Percentiles rank a stretch among this genome's conserved stretches.
Evolutionary conservation across 2,888 invertebrate species (phyloP).

Genomic region (Thera britannica): DNA sequence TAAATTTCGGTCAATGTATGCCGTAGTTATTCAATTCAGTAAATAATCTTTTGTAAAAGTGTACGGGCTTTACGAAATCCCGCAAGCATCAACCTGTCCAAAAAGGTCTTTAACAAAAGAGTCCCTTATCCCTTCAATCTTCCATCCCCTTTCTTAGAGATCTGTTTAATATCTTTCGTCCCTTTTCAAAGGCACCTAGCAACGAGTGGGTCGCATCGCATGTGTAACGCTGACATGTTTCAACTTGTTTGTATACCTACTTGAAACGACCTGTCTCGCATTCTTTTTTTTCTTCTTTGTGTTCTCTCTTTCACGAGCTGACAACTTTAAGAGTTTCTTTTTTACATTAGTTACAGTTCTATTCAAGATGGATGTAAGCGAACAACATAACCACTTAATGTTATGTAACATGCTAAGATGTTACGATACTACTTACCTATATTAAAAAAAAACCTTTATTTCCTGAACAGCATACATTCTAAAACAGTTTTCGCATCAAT

Average conservation of each 20-base stretch:
- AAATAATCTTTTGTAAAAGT: conserved; percentile 37
- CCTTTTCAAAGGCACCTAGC: conserved; percentile 46
- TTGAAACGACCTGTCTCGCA: conserved; percentile 44
- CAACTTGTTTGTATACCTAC: conserved; percentile 33
- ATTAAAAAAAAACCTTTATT: conserved; percentile 1
- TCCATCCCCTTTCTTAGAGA: conserved; percentile 43
- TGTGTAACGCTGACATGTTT: conserved; percentile 39
- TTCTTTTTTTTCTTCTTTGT: conserved; percentile 28
- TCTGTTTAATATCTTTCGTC: conserved; percentile 46
- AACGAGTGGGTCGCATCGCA: conserved; percentile 38
- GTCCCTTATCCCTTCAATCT: conserved; percentile 45
- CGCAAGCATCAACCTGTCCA: conserved; percentile 53
- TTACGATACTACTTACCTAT: neutral
- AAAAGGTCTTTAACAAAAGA: conserved; percentile 40
- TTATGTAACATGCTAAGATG: neutral
- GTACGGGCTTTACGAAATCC: conserved; percentile 36
- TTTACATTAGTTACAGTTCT: neutral
- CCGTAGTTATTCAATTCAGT: conserved; percentile 27
- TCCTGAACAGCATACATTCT: neutral
- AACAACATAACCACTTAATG: neutral
- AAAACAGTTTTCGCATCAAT: conserved; percentile 18
- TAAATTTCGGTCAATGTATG: conserved; percentile 4
- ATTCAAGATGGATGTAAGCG: neutral
- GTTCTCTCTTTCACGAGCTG: conserved; percentile 9
- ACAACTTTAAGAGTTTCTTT: conserved; percentile 11